A percentile compares a stretch with the other conserved stretches of the same genome.
Conservation (phyloP, 1,140 invertebrate genomes). For the Nymphalis io region DNA sequence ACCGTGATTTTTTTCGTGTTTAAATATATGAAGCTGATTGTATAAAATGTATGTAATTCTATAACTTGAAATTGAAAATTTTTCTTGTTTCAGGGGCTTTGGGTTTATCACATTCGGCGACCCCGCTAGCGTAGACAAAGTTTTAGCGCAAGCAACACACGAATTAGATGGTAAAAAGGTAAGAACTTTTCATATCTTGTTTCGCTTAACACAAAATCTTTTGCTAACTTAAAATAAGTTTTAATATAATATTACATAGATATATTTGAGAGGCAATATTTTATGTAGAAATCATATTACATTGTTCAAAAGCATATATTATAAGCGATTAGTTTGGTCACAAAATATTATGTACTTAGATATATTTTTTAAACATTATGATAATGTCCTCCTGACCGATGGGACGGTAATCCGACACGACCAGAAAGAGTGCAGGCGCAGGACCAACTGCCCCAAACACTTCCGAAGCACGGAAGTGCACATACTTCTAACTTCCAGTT, state of each 20-base stretch:
- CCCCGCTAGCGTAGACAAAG: conserved; percentile 96
- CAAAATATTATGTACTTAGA: too few species aligned
- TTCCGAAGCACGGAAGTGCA: too few species aligned
- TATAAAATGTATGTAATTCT: conserved; percentile 24
- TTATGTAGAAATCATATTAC: conserved; percentile 3
- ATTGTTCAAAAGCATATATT: not conserved
- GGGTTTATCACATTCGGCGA: conserved; percentile 98
- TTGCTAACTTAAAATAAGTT: conserved; percentile 38
- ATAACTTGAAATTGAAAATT: conserved; percentile 37
- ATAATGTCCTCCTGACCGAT: too few species aligned
- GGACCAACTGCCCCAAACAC: too few species aligned
- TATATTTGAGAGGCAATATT: conserved; percentile 14
- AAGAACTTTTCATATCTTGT: conserved; percentile 60
- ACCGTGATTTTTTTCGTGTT: not conserved
- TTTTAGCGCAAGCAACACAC: conserved; percentile 95
- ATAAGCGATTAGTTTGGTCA: not conserved
- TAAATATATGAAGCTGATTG: not conserved
- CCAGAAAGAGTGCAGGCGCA: too few species aligned
- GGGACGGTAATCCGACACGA: too few species aligned
- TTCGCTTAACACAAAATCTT: conserved; percentile 39
- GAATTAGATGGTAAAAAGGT: conserved; percentile 98
- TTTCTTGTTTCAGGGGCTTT: conserved; percentile 93
- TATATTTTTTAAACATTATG: too few species aligned
- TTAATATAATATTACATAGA: conserved; percentile 24
- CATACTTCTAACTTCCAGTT: too few species aligned